These are phyloP conservation scores for Brienomyrus brachyistius DNA, from an alignment of 2,113 vertebrate species.

Conservation along the genomic window DNA sequence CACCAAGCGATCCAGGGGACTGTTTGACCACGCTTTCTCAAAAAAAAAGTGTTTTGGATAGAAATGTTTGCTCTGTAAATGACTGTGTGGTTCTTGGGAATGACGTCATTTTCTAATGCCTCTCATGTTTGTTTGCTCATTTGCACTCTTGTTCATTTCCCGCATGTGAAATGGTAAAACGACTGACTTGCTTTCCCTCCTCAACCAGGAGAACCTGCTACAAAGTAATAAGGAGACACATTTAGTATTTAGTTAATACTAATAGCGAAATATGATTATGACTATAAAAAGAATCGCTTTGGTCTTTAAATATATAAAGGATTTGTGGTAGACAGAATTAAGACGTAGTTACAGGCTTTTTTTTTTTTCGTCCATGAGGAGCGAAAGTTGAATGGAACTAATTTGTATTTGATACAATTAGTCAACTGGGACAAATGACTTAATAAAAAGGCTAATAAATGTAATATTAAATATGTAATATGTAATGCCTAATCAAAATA, in stretches of 20 bases:
- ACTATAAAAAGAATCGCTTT: background rate
- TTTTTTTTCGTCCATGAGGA: background rate
- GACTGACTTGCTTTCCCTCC: background rate
- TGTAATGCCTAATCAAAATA: background rate
- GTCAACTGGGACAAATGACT: background rate
- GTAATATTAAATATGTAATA: constrained; percentile 2
- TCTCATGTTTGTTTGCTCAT: background rate
- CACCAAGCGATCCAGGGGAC: background rate
- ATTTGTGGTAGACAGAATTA: background rate
- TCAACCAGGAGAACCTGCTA: background rate
- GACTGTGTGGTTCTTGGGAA: background rate
- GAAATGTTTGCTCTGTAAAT: background rate
- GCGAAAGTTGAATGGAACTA: background rate
- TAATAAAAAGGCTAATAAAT: background rate
- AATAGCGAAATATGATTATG: background rate
- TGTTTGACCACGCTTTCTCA: background rate
- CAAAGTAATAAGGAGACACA: background rate
- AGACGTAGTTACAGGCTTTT: background rate
- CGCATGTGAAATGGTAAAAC: background rate
- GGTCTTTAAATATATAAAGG: background rate
- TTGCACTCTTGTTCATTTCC: background rate
- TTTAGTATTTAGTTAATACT: background rate
- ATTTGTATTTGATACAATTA: constrained; percentile 6
- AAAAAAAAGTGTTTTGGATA: background rate
- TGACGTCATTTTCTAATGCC: background rate